Base-by-base conservation (phyloP, 2,888 invertebrate species). In the Halocaridina rubra region DNA sequence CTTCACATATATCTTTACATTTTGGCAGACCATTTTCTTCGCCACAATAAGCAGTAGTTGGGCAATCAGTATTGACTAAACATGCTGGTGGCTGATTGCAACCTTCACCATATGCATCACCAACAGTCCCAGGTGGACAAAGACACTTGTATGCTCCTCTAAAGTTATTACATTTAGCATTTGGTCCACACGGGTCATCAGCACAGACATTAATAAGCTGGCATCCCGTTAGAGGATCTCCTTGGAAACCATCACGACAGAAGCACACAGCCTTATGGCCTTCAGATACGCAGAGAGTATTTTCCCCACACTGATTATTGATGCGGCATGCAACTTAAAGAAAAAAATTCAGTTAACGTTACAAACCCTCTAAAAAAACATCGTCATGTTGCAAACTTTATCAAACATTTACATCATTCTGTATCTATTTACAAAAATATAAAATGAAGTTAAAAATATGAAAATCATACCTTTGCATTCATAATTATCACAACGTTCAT, bases 191-290 rank as follows among this genome's bases (percentile, higher is more conserved):
- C 7, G 96, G 96, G 61, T 93, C 93, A 89, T 94, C 93, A 74
- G 93, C 93, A 90, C 97, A 97, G 91, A 94, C 96, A 91, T 97
- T 95, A 79, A 96, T 94, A 78, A 94, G 91, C 77, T 92, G 91
- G 89, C 97, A 97, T 27, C 94, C 94, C 32, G 91, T 92, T 10
- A 93, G 91, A 1, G 96, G 94, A 90, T 96, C 94, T 2, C 96
- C 97, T 0, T 84, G 95, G 89, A 93, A 96, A 0, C 97, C 97
- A 13, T 97, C 96, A 91, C 96, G 96, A 90, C 97, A 97, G 89
- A 95, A 95, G 90, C 95, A 95, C 0, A 94, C 89, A 90, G 95
- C 95, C 87, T 93, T 93, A 90, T 97, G 97, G 89, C 94, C 94
- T 90, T 96, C 95, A 1, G 96, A 95, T 0, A 96, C 95, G 90